Evolutionary conservation across 2,113 vertebrate species (phyloP).

Genomic region (Gymnobelideus leadbeateri): DNA sequence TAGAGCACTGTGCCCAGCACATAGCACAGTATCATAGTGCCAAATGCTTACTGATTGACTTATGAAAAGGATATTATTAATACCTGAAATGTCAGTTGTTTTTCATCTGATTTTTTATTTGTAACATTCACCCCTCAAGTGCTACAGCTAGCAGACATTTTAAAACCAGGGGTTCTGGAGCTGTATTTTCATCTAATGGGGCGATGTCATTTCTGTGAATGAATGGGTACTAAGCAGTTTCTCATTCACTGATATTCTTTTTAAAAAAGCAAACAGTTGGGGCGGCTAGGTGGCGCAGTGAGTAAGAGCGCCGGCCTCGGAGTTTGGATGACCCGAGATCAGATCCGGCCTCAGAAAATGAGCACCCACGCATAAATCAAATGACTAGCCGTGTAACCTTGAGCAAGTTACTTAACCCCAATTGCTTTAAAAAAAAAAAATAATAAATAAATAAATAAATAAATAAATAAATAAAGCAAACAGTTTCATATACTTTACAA

Average conservation of each 20-base stretch:
- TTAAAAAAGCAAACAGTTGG: background rate
- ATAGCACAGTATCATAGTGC: background rate
- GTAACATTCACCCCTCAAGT: background rate
- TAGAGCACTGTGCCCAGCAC: background rate
- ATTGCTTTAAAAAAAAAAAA: too few species aligned
- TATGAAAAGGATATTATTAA: background rate
- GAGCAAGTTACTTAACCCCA: too few species aligned
- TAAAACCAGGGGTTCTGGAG: conserved; percentile 56
- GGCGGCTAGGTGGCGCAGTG: too few species aligned
- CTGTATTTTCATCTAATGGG: conserved; percentile 45
- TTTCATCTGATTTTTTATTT: background rate
- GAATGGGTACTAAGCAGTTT: conserved; percentile 4
- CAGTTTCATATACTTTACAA: background rate
- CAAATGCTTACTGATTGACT: background rate
- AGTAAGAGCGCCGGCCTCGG: too few species aligned
- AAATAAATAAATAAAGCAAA: too few species aligned
- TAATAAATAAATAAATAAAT: too few species aligned
- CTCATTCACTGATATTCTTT: background rate
- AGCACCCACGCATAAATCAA: too few species aligned
- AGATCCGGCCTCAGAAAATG: too few species aligned
- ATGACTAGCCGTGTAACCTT: too few species aligned
- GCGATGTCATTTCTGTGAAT: conserved; percentile 52
- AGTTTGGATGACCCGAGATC: too few species aligned
- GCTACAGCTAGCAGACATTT: conserved; percentile 32
- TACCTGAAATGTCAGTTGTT: background rate